Evolutionary conservation across 2,797 vertebrate genomes (phyloP).

Genomic region (Lerista edwardsae): DNA sequence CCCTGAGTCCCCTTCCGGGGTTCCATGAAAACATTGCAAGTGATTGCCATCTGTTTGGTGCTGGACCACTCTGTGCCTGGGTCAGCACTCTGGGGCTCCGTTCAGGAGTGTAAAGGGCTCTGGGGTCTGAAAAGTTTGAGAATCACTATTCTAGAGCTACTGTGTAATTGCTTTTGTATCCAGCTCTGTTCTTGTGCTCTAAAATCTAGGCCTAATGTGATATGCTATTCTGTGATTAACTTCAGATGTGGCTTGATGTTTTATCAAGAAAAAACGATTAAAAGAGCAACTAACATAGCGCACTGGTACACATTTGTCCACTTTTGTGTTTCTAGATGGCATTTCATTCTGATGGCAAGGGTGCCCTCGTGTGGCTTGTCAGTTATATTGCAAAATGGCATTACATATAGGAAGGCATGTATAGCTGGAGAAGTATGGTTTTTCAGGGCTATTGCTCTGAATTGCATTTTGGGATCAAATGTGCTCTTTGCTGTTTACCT

Average conservation of each 20-base stretch:
- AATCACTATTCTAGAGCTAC: background rate
- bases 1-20: too few relatives aligned
- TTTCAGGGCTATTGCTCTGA: background rate
- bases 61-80: too few relatives aligned
- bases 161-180: background rate
- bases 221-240: background rate
- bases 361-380: slow-evolving; percentile 11
- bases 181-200: background rate
- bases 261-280: slow-evolving; percentile 4
- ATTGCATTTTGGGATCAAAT: background rate
- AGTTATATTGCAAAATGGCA: slow-evolving; percentile 12
- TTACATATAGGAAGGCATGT: background rate
- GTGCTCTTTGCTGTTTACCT: background rate
- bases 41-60: too few relatives aligned
- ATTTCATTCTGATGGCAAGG: background rate
- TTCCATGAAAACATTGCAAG: too few relatives aligned
- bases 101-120: too few relatives aligned
- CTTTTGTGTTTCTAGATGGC: background rate
- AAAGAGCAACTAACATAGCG: background rate
- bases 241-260: background rate
- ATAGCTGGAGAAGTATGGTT: background rate
- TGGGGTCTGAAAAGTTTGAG: too few relatives aligned
- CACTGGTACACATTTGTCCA: background rate
- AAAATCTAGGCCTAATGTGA: background rate
- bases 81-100: too few relatives aligned